phyloP scores from a whole-genome alignment of 2,797 vertebrate species.

The Chaetodon trifasciatus region DNA sequence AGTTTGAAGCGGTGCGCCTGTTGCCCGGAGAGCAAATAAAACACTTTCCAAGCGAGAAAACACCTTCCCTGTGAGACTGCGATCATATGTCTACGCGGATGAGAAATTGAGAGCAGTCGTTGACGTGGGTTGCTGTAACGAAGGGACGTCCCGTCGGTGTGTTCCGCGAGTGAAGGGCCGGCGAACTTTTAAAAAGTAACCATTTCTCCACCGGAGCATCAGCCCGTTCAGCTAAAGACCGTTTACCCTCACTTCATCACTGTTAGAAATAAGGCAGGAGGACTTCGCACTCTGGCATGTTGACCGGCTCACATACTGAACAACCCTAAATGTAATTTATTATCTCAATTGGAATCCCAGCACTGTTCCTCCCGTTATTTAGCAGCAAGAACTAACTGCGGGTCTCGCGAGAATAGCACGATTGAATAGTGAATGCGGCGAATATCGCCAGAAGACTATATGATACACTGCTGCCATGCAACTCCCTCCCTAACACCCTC shows the following conservation, averaged over 20 bases:
- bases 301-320: background rate
- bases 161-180: constrained; percentile 12
- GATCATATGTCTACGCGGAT: constrained; percentile 44
- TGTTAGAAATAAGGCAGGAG: background rate
- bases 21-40: constrained; percentile 23
- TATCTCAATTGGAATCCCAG: constrained; percentile 7
- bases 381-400: background rate
- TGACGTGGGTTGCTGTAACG: constrained; percentile 17
- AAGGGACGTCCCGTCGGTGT: constrained; percentile 67
- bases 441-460: background rate
- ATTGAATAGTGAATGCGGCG: background rate
- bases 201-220: background rate
- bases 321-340: constrained; percentile 31
- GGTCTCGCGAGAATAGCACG: constrained; percentile 55
- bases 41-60: constrained; percentile 50
- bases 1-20: background rate
- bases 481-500: no score
- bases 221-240: background rate
- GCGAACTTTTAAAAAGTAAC: constrained; percentile 43
- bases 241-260: background rate
- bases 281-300: constrained; percentile 14
- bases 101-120: constrained; percentile 36
- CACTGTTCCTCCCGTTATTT: constrained; percentile 4
- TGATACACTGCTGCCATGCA: no score
- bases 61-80: constrained; percentile 54